phyloP scores from a whole-genome alignment of 2,113 vertebrate species.

The Leucopsar rothschildi region DNA sequence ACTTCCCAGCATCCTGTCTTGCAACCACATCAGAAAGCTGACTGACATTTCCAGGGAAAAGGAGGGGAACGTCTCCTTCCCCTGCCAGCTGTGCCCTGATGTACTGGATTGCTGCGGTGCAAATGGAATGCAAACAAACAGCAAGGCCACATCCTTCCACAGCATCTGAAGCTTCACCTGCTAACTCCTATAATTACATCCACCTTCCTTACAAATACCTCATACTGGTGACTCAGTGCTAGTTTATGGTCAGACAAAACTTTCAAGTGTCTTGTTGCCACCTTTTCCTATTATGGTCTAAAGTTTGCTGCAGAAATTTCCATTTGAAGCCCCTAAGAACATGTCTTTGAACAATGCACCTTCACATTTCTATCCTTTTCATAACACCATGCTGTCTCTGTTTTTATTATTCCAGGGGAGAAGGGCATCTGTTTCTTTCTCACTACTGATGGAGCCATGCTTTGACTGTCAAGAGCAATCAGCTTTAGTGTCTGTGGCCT shows the following conservation, averaged over 20 bases:
- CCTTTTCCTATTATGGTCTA: neutral
- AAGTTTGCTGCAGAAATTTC: neutral
- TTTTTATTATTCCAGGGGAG: neutral
- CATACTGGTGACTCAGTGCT: neutral
- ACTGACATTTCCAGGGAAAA: neutral
- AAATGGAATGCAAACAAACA: conserved; percentile 25
- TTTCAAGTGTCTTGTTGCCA: neutral
- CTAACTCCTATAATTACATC: neutral
- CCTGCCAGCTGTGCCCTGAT: neutral
- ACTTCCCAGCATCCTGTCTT: neutral
- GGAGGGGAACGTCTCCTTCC: neutral
- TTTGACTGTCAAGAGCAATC: neutral
- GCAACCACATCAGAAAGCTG: conserved; percentile 28
- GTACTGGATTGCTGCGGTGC: fast-evolving
- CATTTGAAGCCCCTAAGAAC: neutral
- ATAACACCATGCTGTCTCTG: neutral
- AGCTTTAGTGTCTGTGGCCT: neutral
- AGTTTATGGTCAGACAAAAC: neutral
- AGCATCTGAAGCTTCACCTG: neutral
- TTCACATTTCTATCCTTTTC: neutral
- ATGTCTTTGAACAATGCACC: neutral
- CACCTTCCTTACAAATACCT: neutral
- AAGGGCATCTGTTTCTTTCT: neutral
- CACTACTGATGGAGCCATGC: neutral
- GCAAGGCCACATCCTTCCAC: neutral